Evolutionary conservation across 2,888 invertebrate species (phyloP).

Genomic region (Helicoverpa assulta): DNA sequence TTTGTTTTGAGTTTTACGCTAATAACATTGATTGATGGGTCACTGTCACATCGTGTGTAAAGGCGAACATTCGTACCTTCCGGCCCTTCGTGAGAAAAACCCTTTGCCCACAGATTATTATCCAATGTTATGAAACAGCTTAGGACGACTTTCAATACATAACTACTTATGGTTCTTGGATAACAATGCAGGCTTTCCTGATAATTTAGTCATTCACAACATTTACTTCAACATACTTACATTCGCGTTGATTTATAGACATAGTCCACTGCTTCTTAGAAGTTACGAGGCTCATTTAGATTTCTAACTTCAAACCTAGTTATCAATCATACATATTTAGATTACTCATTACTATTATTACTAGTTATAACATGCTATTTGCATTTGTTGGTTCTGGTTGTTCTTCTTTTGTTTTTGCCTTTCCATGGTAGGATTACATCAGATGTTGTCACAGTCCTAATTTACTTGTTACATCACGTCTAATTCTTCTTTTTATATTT

Average conservation of each 20-base stretch:
- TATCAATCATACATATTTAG: conserved; percentile 25
- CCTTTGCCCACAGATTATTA: background rate
- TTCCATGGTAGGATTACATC: too few relatives aligned
- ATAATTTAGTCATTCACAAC: conserved; percentile 34
- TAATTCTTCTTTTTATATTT: too few relatives aligned
- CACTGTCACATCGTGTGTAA: too few relatives aligned
- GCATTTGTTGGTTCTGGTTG: background rate
- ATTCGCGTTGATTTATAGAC: conserved; percentile 27
- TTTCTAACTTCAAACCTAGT: conserved; percentile 4
- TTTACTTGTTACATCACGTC: too few relatives aligned
- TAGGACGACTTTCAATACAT: background rate
- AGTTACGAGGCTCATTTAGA: conserved; percentile 19
- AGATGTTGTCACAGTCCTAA: too few relatives aligned
- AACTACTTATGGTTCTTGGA: background rate
- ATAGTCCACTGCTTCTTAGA: conserved; percentile 27
- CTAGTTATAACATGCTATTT: conserved; percentile 1
- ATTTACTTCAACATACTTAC: conserved; percentile 43
- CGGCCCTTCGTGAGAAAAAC: background rate
- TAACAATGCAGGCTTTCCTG: conserved; percentile 30
- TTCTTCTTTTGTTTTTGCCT: conserved; percentile 1
- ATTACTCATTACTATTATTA: too few relatives aligned
- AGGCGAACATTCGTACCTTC: too few relatives aligned
- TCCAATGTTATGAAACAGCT: too few relatives aligned
- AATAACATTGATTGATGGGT: too few relatives aligned
- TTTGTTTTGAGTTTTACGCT: too few relatives aligned